A percentile compares a stretch with the other conserved stretches of the same genome.
Conservation (phyloP, 2,888 invertebrate genomes). For the Syrphus vitripennis region DNA sequence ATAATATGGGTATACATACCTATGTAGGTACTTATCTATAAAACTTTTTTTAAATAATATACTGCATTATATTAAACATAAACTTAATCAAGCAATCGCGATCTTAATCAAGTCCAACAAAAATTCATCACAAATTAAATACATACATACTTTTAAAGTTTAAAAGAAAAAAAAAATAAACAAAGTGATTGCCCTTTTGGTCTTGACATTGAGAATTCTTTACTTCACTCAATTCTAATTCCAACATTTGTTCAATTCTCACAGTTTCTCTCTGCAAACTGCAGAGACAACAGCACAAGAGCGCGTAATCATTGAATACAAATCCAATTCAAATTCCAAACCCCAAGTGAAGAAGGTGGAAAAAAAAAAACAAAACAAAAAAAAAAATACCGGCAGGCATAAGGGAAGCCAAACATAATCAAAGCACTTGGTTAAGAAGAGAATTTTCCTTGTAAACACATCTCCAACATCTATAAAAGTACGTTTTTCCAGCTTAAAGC, state of each 20-base stretch:
- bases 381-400: constrained; percentile 30
- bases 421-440: constrained; percentile 40
- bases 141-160: too few relatives aligned
- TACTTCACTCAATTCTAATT: constrained; percentile 34
- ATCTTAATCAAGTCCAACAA: too few relatives aligned
- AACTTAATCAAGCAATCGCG: too few relatives aligned
- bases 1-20: too few relatives aligned
- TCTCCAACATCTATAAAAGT: not conserved
- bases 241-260: constrained; percentile 22
- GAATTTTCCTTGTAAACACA: constrained; percentile 30
- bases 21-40: too few relatives aligned
- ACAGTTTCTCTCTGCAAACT: constrained; percentile 40
- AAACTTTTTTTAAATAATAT: too few relatives aligned
- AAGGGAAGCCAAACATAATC: constrained; percentile 47
- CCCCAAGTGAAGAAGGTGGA: not conserved
- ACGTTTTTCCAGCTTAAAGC: not conserved
- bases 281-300: not conserved
- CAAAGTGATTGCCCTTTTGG: constrained; percentile 65
- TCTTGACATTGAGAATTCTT: constrained; percentile 62
- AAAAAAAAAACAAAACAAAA: not conserved
- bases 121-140: too few relatives aligned
- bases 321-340: not conserved
- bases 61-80: too few relatives aligned
- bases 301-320: constrained; percentile 23
- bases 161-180: not conserved